These are phyloP conservation scores for Egretta garzetta DNA, from an alignment of 2,113 vertebrate genomes.

Conservation along the genomic window DNA sequence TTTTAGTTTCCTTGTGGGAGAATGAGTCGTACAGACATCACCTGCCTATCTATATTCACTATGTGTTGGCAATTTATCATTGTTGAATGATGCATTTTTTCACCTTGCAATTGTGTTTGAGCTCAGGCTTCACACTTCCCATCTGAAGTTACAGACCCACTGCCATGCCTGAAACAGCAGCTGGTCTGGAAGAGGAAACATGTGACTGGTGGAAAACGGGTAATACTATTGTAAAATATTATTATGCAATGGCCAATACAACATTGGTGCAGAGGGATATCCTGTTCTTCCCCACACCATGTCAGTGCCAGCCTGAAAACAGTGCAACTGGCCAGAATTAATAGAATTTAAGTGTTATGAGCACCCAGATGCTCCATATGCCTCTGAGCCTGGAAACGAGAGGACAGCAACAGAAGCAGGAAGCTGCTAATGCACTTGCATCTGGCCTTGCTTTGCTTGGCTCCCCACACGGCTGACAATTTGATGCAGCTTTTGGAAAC, in stretches of 20 bases:
- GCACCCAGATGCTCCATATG: neutral
- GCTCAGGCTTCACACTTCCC: neutral
- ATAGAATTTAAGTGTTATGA: neutral
- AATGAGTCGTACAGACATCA: neutral
- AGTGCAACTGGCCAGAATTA: neutral
- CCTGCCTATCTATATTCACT: neutral
- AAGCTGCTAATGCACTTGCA: neutral
- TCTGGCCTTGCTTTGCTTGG: conserved; percentile 6
- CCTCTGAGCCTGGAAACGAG: neutral
- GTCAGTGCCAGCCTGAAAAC: neutral
- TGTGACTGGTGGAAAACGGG: neutral
- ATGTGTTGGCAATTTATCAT: neutral
- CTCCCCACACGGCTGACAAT: neutral
- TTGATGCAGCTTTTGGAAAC: neutral
- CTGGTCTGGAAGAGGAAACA: neutral
- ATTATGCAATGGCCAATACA: neutral
- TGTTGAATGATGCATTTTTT: neutral
- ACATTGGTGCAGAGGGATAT: neutral
- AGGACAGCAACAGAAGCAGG: neutral
- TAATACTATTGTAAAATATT: neutral
- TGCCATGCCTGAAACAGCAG: neutral
- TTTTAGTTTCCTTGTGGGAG: neutral
- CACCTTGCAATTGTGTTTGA: neutral
- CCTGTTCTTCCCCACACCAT: neutral
- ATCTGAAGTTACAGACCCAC: neutral